A percentile compares a stretch with the other conserved stretches of the same genome.
These are phyloP conservation scores for Notoglanidium macrostoma DNA, from an alignment of 2,797 vertebrate species.

Conservation along the genomic window DNA sequence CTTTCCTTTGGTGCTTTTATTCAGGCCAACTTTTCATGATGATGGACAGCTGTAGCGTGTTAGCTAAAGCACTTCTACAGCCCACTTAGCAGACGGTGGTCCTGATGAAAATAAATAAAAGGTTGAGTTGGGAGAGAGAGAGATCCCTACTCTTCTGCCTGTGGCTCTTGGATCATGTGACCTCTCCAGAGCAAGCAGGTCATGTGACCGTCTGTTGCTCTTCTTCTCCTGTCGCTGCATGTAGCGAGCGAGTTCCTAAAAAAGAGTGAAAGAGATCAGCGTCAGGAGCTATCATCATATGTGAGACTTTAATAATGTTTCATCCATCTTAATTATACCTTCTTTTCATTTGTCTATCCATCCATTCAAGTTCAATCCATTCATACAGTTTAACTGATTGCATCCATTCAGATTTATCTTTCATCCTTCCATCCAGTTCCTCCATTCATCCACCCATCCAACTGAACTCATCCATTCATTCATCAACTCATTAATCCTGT, in stretches of 20 bases:
- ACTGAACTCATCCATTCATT: not conserved
- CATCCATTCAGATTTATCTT: not conserved
- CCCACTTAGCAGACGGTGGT: too few relatives aligned
- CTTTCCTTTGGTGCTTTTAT: too few relatives aligned
- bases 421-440: not conserved
- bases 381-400: not conserved
- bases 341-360: not conserved
- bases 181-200: slow-evolving; percentile 66
- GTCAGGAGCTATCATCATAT: not conserved
- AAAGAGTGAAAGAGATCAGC: not conserved
- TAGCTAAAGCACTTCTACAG: not conserved
- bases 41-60: not conserved
- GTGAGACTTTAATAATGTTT: not conserved
- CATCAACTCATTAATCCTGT: slow-evolving; percentile 39
- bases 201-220: slow-evolving; percentile 67
- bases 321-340: not conserved
- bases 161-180: slow-evolving; percentile 65
- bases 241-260: slow-evolving; percentile 79
- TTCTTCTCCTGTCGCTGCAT: slow-evolving; percentile 80
- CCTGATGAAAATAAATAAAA: not conserved
- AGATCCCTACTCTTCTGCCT: slow-evolving; percentile 49
- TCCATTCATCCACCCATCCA: slow-evolving; percentile 37
- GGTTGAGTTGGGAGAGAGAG: slow-evolving; percentile 30
- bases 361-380: not conserved
- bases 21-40: not conserved